Evolutionary conservation across 2,113 vertebrate species (phyloP).

Genomic region (Phyllostomus hastatus): DNA sequence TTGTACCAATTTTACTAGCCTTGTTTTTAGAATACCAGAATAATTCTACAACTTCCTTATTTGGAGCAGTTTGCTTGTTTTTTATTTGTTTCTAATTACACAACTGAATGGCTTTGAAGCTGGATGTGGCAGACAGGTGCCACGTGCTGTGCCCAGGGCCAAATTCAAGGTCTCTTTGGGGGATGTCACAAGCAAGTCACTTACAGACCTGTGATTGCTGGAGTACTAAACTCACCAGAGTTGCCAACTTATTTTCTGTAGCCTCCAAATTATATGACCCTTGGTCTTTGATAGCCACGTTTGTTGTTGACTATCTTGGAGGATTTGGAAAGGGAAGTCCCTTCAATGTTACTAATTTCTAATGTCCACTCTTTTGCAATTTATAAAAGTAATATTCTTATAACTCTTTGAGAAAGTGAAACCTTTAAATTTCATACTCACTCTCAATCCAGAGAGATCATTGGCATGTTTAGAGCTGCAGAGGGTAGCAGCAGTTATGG

Average conservation of each 20-base stretch:
- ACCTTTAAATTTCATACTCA: neutral
- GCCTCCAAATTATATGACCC: neutral
- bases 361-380: neutral
- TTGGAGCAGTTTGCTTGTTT: slow-evolving; percentile 26
- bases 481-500: neutral
- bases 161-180: slow-evolving; percentile 40
- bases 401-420: neutral
- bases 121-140: neutral
- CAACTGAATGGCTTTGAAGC: slow-evolving; percentile 5
- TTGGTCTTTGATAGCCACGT: neutral
- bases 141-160: neutral
- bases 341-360: neutral
- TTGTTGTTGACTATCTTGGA: neutral
- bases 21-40: neutral
- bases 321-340: neutral
- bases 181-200: neutral
- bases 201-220: neutral
- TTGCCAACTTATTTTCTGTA: neutral
- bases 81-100: slow-evolving; percentile 18
- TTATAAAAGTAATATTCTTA: neutral
- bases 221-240: neutral
- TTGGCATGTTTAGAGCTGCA: neutral
- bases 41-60: neutral
- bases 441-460: neutral
- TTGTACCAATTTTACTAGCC: neutral